These are phyloP conservation scores for Epirrhoe tristata DNA, from an alignment of 2,888 invertebrate genomes.

Conservation along the genomic window DNA sequence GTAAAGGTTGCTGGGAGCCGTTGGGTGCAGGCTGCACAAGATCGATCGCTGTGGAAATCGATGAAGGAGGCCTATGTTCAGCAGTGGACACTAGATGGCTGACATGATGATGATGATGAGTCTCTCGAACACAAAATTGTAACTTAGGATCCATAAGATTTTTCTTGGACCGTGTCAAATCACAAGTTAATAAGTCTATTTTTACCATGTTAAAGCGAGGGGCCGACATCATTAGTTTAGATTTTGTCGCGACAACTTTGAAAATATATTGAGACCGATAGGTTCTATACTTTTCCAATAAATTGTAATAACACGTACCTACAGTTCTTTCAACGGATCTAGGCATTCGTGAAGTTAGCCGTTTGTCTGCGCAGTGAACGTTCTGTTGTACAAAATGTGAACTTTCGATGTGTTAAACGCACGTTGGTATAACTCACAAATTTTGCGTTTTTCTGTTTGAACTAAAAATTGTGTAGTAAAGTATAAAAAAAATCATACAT, in stretches of 20 bases:
- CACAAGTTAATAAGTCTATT: conserved; percentile 58
- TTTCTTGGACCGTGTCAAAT: conserved; percentile 50
- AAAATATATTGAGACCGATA: conserved; percentile 32
- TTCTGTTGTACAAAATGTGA: too few relatives aligned
- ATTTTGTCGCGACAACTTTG: conserved; percentile 56
- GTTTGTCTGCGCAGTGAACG: too few relatives aligned
- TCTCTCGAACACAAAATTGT: neutral
- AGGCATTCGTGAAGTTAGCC: too few relatives aligned
- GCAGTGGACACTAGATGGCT: too few relatives aligned
- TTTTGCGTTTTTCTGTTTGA: neutral
- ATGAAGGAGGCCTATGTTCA: too few relatives aligned
- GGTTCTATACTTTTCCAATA: neutral
- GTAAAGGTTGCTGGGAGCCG: too few relatives aligned
- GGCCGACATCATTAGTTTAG: conserved; percentile 62
- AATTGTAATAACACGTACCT: neutral
- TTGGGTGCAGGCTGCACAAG: too few relatives aligned
- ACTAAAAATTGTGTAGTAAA: too few relatives aligned
- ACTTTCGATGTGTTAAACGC: neutral
- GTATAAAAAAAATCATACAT: too few relatives aligned
- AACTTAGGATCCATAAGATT: neutral
- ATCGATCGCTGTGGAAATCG: too few relatives aligned
- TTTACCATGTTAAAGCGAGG: conserved; percentile 56
- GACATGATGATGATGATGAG: too few relatives aligned
- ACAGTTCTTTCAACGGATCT: too few relatives aligned
- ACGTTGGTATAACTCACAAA: neutral